These are phyloP conservation scores for Rhinopomastus cyanomelas DNA, from an alignment of 2,113 vertebrate genomes.

Conservation along the genomic window DNA sequence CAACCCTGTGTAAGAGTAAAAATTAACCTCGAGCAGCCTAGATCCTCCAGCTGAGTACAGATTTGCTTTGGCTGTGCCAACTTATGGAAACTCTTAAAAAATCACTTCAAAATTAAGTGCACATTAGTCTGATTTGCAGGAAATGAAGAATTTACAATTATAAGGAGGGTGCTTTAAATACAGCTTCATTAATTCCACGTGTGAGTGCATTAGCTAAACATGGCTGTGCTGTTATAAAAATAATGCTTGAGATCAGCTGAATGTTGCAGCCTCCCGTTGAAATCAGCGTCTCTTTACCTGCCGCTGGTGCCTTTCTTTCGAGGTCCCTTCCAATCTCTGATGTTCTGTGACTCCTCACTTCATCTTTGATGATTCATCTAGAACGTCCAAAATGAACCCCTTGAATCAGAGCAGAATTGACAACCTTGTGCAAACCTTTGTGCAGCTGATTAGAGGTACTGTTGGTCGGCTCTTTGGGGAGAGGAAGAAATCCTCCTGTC, in stretches of 20 bases:
- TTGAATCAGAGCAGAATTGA: neutral
- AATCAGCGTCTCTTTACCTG: neutral
- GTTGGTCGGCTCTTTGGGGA: neutral
- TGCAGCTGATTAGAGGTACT: neutral
- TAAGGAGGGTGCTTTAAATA: constrained; percentile 44
- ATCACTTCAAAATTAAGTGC: neutral
- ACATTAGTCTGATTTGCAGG: constrained; percentile 31
- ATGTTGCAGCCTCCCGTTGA: neutral
- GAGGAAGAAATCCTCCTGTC: too few species aligned
- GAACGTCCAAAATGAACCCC: neutral
- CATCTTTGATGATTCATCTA: neutral
- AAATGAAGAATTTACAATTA: constrained; percentile 18
- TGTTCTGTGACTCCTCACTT: neutral
- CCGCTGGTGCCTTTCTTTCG: neutral
- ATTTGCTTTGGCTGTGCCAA: neutral
- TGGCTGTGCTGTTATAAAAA: neutral
- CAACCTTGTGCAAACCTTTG: neutral
- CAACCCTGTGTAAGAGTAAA: neutral
- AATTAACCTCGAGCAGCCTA: neutral
- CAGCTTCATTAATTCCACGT: constrained; percentile 20
- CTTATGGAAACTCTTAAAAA: neutral
- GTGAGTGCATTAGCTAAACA: constrained; percentile 16
- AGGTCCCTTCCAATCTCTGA: too few species aligned
- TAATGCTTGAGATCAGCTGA: neutral
- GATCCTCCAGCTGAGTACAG: neutral